Conservation (phyloP, 2,113 vertebrate genomes). For the Eonycteris spelaea region DNA sequence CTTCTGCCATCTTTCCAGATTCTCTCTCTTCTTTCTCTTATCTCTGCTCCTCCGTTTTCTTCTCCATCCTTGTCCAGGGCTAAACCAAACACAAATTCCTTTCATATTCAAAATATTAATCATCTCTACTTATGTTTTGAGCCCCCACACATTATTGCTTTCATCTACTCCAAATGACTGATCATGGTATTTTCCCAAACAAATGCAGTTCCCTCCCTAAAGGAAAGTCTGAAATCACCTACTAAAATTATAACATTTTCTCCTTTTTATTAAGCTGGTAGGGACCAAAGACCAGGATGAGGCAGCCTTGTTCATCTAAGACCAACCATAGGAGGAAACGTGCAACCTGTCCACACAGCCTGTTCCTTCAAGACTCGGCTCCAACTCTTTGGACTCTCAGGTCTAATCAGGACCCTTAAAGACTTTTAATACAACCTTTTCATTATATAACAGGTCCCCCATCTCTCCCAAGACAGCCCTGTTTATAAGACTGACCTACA, state of each 20-base stretch:
- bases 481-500: neutral
- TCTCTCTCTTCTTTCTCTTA: neutral
- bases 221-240: neutral
- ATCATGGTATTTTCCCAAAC: neutral
- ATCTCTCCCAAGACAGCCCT: neutral
- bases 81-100: neutral
- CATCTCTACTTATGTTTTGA: neutral
- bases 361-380: neutral
- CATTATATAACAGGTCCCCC: neutral
- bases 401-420: neutral
- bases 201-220: neutral
- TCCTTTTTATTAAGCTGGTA: neutral
- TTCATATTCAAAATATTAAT: neutral
- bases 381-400: neutral
- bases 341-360: neutral
- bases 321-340: neutral
- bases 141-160: neutral
- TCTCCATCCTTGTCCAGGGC: neutral
- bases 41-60: neutral
- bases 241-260: neutral
- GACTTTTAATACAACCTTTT: neutral
- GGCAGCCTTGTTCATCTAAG: neutral
- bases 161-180: neutral
- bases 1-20: neutral
- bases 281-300: neutral